phyloP scores from a whole-genome alignment of 2,888 invertebrate species.

The Stegophylla sp. region DNA sequence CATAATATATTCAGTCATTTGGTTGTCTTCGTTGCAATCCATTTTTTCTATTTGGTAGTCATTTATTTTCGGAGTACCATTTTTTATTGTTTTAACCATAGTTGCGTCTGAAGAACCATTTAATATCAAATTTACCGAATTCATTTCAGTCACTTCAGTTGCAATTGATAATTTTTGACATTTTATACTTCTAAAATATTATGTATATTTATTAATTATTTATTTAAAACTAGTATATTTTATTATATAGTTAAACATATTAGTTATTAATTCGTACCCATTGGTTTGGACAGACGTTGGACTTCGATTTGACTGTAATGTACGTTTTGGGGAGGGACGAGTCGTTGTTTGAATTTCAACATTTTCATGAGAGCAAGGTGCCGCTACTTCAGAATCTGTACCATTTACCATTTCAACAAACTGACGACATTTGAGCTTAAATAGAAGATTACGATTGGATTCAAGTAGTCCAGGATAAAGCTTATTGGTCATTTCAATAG shows the following conservation, averaged over 20 bases:
- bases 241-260: neutral
- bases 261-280: constrained; percentile 29
- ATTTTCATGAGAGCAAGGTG: constrained; percentile 23
- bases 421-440: constrained; percentile 96
- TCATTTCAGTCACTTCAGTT: constrained; percentile 52
- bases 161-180: constrained; percentile 57
- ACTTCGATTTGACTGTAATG: constrained; percentile 51
- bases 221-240: neutral
- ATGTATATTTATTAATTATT: neutral
- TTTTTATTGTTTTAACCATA: constrained; percentile 50
- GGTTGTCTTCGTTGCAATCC: constrained; percentile 55
- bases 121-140: constrained; percentile 53
- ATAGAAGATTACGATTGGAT: constrained; percentile 86
- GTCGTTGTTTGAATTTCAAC: constrained; percentile 44
- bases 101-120: constrained; percentile 51
- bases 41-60: constrained; percentile 55
- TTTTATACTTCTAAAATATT: constrained; percentile 43
- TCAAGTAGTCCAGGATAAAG: constrained; percentile 94
- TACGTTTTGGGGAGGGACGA: constrained; percentile 55
- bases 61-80: constrained; percentile 48
- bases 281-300: constrained; percentile 53
- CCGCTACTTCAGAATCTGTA: constrained; percentile 75
- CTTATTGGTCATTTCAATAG: constrained; percentile 86
- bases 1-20: constrained; percentile 50
- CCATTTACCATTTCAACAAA: constrained; percentile 99